A percentile compares a stretch with the other conserved stretches of the same genome.
These are phyloP conservation scores for Ctenopoma kingsleyae DNA, from an alignment of 2,797 vertebrate genomes.

Conservation along the genomic window DNA sequence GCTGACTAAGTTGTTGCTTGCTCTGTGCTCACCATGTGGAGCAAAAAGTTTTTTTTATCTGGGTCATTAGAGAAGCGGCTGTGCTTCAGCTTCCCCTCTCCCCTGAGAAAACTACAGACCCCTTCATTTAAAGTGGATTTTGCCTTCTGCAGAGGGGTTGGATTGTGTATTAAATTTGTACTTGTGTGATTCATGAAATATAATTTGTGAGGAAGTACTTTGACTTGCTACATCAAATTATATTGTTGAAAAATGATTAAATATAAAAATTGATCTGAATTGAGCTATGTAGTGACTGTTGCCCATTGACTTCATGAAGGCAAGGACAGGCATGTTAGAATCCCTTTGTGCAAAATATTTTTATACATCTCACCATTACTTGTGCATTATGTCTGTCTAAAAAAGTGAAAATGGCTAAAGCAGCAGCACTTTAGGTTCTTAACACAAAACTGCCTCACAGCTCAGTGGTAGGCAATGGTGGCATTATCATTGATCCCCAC, in stretches of 20 bases:
- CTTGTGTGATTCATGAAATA: conserved; percentile 21
- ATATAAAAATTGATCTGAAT: neutral
- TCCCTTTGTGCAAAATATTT: conserved; percentile 4
- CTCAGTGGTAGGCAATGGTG: conserved; percentile 50
- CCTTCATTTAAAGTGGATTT: conserved; percentile 36
- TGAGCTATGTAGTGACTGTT: neutral
- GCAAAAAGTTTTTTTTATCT: conserved; percentile 61
- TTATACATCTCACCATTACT: conserved; percentile 3
- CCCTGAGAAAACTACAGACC: conserved; percentile 36
- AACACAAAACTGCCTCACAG: conserved; percentile 44
- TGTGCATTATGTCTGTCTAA: conserved; percentile 5
- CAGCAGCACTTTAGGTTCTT: conserved; percentile 37
- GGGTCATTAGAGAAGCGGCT: conserved; percentile 64
- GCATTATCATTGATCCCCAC: conserved; percentile 67
- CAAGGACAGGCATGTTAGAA: conserved; percentile 27
- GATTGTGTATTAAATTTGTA: conserved; percentile 10
- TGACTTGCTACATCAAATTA: neutral
- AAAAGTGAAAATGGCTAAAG: conserved; percentile 30
- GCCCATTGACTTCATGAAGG: conserved; percentile 13
- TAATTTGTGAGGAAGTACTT: conserved; percentile 6
- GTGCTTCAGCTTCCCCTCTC: conserved; percentile 30
- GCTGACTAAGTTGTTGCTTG: conserved; percentile 56
- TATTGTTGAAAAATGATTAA: neutral
- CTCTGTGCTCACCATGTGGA: conserved; percentile 50
- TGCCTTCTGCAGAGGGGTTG: conserved; percentile 7